Evolutionary conservation across 2,888 invertebrate species (phyloP).

Genomic region (Stomorhina lunata): DNA sequence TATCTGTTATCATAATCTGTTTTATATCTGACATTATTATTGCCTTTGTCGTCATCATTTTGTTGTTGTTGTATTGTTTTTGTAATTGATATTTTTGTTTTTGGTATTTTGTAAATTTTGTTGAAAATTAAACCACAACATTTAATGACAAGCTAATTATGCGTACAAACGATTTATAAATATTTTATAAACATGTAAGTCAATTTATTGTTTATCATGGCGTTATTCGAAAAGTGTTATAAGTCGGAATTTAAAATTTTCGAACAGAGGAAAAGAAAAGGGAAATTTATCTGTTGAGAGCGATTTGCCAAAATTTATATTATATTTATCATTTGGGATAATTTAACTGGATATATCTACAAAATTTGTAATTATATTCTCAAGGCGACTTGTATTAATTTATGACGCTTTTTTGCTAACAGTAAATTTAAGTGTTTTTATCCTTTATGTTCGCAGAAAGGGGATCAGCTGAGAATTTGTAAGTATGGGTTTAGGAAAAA

Average conservation of each 20-base stretch:
- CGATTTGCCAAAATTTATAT: no score
- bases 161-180: conserved; percentile 79
- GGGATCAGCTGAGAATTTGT: no score
- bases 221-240: conserved; percentile 65
- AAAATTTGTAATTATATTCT: no score
- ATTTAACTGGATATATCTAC: no score
- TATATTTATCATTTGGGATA: no score
- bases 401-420: no score
- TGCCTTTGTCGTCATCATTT: conserved; percentile 4
- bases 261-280: no score
- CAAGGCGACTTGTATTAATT: no score
- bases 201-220: conserved; percentile 56
- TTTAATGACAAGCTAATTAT: conserved; percentile 79
- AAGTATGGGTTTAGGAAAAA: conserved; percentile 21
- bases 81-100: conserved; percentile 29
- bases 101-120: conserved; percentile 57
- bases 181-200: conserved; percentile 73
- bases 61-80: neutral
- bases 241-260: no score
- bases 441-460: no score
- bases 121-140: conserved; percentile 71
- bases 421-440: no score
- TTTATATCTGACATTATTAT: conserved; percentile 58
- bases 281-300: no score
- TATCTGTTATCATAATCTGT: conserved; percentile 27